Conservation (phyloP, 2,113 vertebrate genomes). For the Phycodurus eques region DNA sequence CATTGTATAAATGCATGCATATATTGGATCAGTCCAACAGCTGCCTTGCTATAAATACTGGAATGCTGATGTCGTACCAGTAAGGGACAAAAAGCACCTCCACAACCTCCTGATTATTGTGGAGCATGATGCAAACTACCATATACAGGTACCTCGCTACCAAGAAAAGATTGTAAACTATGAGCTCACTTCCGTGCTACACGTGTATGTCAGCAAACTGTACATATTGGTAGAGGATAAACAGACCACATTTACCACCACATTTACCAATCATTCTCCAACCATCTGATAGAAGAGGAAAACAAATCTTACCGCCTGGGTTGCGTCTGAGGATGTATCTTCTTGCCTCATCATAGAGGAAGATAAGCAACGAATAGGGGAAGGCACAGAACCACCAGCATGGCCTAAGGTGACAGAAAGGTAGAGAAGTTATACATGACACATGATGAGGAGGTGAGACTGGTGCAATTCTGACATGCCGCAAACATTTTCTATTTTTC, state of each 20-base stretch:
- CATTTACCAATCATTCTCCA: not conserved
- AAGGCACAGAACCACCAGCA: constrained; percentile 81
- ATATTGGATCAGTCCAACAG: not conserved
- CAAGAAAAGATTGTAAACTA: not conserved
- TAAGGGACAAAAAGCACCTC: not conserved
- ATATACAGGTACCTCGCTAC: not conserved
- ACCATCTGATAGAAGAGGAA: not conserved
- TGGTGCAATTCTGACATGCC: not conserved
- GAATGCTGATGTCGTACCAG: not conserved
- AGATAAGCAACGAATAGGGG: constrained; percentile 77
- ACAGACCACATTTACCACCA: not conserved
- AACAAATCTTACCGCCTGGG: constrained; percentile 73
- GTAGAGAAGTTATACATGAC: constrained; percentile 7
- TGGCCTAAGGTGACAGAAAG: constrained; percentile 56
- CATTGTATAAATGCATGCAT: not conserved
- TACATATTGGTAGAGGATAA: not conserved
- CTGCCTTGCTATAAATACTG: not conserved
- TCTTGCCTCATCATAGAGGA: constrained; percentile 77
- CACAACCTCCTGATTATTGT: not conserved
- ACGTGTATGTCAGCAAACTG: not conserved
- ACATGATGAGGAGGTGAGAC: not conserved
- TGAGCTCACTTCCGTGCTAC: not conserved
- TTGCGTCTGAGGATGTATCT: constrained; percentile 76
- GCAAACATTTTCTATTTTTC: not conserved
- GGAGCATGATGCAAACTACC: not conserved